phyloP scores from a whole-genome alignment of 1,140 invertebrate species.

The Limonius californicus region DNA sequence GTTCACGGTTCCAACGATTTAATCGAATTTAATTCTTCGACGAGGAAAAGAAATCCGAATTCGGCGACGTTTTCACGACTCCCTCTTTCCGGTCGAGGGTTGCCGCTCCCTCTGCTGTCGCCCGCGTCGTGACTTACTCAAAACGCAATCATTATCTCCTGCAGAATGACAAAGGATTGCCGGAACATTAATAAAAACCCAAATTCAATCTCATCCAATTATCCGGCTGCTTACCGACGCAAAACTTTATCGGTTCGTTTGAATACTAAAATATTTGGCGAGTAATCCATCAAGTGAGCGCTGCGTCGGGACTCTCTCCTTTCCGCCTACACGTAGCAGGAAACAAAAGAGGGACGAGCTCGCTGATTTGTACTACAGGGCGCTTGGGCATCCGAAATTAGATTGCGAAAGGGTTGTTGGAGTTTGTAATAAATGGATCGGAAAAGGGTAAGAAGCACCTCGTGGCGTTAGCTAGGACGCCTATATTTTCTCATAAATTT shows the following conservation, averaged over 20 bases:
- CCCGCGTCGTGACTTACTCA: conserved; percentile 17
- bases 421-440: conserved; percentile 8
- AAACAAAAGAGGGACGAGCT: neutral
- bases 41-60: neutral
- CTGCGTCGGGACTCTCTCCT: conserved; percentile 19
- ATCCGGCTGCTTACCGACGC: conserved; percentile 32
- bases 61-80: neutral
- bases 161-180: conserved; percentile 25
- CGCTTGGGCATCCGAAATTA: conserved; percentile 9
- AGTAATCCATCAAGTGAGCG: conserved; percentile 38
- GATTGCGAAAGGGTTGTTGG: conserved; percentile 6
- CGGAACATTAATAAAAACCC: conserved; percentile 28
- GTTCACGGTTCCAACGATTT: neutral
- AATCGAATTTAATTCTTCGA: conserved; percentile 1
- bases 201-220: conserved; percentile 38
- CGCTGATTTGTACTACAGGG: conserved; percentile 2
- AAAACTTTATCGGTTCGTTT: conserved; percentile 38
- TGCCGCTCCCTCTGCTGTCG: neutral
- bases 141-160: conserved; percentile 32
- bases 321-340: conserved; percentile 1
- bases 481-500: too few species aligned
- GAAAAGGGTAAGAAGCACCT: neutral
- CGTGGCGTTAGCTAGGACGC: too few species aligned
- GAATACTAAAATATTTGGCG: conserved; percentile 42
- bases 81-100: neutral